Base-by-base conservation (phyloP, 2,888 invertebrate genomes). In the Xestia rhomboidea region DNA sequence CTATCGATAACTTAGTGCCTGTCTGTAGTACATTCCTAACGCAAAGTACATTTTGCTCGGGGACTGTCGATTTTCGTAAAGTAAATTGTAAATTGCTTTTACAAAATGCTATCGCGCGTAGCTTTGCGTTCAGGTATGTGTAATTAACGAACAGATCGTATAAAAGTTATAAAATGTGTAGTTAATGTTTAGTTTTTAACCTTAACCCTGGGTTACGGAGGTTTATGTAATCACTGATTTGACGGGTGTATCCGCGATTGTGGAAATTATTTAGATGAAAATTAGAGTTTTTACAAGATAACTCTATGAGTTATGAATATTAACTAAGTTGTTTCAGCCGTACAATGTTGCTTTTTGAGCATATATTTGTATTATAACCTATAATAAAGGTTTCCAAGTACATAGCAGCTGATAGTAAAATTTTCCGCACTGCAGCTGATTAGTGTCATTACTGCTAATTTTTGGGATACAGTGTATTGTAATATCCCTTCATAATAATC, bases 41-140 rank as follows among this genome's bases (percentile, higher is more conserved):
- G 93, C 92, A 92, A 94, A 93, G 94, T 93, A 93, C 89, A 90
- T 93, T 93, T 92, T 91, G 82, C 57, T 79, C 79, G 84, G 87
- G 91, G 93, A 85, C 92, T 94, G 94, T 94, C 92, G 94, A 90
- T 91, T 92, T 92, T 92, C 91, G 77, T 84, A 72, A 90, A 91
- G 85, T 91, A 88, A 88, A 86, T 88, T 89, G 69, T 81, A 92
- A 91, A 92, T 92, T 93, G 89, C 88, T 88, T 86, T 88, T 84
- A 87, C 89, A 97, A 97, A 96, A 98, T 98, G 98, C 95, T 98
- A 93, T 98, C 98, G 89, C 97, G 98, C 92, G 97, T 97, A 93
- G 97, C 97, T 94, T 96, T 97, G 94, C 97, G 97, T 94, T 97
- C 97, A 97, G 97, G 98, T 98, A 97, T 94, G 95, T 93, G 69